phyloP scores from a whole-genome alignment of 2,113 vertebrate species.

The Brienomyrus longianalis region DNA sequence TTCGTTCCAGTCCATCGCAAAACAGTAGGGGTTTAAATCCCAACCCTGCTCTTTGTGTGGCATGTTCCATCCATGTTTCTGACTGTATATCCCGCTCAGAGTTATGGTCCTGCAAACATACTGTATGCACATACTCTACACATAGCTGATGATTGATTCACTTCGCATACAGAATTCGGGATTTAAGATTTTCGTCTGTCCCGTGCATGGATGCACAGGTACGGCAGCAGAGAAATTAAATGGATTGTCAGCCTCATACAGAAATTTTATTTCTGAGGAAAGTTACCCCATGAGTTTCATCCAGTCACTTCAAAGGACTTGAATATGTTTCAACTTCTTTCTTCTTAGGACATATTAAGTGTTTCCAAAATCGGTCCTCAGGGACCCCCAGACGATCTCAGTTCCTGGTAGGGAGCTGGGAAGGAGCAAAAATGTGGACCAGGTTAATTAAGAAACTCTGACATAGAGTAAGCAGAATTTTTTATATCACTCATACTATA shows the following conservation, averaged over 20 bases:
- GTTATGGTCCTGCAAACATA: background rate
- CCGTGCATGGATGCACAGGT: background rate
- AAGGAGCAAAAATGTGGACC: background rate
- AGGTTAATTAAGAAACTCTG: background rate
- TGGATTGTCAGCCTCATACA: background rate
- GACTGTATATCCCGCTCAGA: background rate
- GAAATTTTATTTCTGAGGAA: background rate
- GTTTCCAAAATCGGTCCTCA: background rate
- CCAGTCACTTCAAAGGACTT: background rate
- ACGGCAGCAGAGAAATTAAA: background rate
- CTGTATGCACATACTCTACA: background rate
- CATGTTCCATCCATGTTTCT: background rate
- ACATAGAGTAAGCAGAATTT: background rate
- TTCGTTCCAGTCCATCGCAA: background rate
- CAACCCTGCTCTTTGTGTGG: background rate
- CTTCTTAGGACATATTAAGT: background rate
- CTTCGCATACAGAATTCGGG: background rate
- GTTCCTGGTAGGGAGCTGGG: background rate
- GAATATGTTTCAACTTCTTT: background rate
- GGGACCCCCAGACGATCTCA: background rate
- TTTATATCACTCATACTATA: background rate
- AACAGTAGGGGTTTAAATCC: background rate
- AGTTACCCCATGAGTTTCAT: background rate
- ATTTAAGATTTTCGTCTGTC: background rate
- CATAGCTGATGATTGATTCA: background rate